A percentile compares a stretch with the other conserved stretches of the same genome.
phyloP scores from a whole-genome alignment of 2,888 invertebrate species.

The Epistrophella euchroma region DNA sequence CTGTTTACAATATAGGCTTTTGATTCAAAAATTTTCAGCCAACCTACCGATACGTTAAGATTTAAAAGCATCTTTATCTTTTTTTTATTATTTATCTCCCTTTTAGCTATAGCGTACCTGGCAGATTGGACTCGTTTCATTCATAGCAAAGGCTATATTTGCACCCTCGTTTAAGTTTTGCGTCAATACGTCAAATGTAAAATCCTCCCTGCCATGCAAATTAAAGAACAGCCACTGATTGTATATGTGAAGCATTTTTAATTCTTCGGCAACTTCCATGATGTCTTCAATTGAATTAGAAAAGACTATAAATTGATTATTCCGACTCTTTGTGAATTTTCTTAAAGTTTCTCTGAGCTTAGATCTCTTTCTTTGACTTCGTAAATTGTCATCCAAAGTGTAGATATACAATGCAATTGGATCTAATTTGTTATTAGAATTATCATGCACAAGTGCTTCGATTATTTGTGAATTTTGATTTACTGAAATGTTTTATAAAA shows the following conservation, averaged over 20 bases:
- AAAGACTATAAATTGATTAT: conserved; percentile 81
- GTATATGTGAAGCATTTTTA: conserved; percentile 88
- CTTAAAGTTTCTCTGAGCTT: conserved; percentile 78
- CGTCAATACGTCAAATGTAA: conserved; percentile 85
- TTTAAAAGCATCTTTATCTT: too few species aligned
- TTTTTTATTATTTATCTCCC: too few species aligned
- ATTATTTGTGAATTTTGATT: conserved; percentile 80
- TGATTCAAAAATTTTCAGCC: too few species aligned
- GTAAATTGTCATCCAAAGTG: conserved; percentile 79
- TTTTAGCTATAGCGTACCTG: conserved; percentile 83
- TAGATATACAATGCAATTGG: conserved; percentile 81
- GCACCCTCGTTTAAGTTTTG: conserved; percentile 90
- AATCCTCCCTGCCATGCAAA: conserved; percentile 85
- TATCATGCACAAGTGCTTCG: conserved; percentile 81
- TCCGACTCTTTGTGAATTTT: conserved; percentile 78
- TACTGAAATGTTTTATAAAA: conserved; percentile 71
- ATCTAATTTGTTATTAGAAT: conserved; percentile 79
- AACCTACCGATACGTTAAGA: too few species aligned
- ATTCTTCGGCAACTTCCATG: conserved; percentile 88
- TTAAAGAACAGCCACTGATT: conserved; percentile 94
- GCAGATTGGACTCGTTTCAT: conserved; percentile 86
- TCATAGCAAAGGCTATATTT: conserved; percentile 91
- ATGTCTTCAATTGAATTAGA: conserved; percentile 85
- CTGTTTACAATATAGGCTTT: too few species aligned
- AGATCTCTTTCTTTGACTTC: conserved; percentile 79